phyloP scores from a whole-genome alignment of 92 coral and sea anemone genomes.

The Porites evermanni region DNA sequence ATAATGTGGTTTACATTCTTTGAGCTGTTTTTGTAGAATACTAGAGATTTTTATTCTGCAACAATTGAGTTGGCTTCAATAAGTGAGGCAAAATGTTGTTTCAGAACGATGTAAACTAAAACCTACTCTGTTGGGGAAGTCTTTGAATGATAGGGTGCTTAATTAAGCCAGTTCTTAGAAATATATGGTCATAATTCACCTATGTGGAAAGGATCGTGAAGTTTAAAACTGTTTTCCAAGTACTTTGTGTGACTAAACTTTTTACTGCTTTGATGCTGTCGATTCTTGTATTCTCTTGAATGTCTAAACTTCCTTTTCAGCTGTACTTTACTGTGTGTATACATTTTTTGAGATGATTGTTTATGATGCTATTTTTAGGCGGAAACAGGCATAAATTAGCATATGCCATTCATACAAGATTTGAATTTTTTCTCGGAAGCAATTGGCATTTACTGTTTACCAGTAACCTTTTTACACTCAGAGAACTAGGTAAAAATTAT shows the following conservation, averaged over 20 bases:
- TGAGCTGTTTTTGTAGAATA: too few relatives aligned
- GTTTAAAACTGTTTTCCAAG: background rate
- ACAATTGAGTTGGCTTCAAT: background rate
- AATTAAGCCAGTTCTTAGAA: background rate
- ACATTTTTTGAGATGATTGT: background rate
- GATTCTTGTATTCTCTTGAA: background rate
- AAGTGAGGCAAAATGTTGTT: background rate
- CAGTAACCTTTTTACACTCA: background rate
- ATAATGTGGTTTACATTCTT: too few relatives aligned
- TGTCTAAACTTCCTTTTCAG: background rate
- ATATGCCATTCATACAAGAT: background rate
- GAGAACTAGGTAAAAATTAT: background rate
- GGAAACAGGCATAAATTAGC: background rate
- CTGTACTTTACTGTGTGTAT: background rate
- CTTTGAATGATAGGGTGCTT: constrained; percentile 1
- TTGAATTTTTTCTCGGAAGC: background rate
- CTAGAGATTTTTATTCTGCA: background rate
- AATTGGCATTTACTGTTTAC: background rate
- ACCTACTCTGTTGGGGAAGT: background rate
- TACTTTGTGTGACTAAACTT: background rate
- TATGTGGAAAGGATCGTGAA: background rate
- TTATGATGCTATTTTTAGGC: constrained; percentile 15
- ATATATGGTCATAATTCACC: background rate
- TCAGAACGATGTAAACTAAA: background rate
- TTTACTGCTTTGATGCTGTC: background rate